Conservation (phyloP, 2,113 vertebrate species). For the Chlamydotis undulata region DNA sequence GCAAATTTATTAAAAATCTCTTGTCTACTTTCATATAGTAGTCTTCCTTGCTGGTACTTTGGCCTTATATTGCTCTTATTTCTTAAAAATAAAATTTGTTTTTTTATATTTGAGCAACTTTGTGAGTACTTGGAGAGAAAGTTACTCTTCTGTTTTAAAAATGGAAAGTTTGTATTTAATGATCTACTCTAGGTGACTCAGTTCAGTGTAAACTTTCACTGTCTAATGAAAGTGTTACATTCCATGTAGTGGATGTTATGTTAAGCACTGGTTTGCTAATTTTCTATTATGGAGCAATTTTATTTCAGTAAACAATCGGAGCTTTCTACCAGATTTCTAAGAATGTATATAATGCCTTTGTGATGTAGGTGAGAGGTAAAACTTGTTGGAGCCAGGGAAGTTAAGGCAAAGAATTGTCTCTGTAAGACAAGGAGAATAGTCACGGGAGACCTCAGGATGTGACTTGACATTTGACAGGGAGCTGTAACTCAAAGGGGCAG, state of each 20-base stretch:
- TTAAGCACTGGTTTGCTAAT: neutral
- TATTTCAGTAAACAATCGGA: neutral
- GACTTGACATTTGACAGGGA: neutral
- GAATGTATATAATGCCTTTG: conserved; percentile 28
- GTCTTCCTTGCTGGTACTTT: conserved; percentile 66
- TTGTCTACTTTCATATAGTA: conserved; percentile 26
- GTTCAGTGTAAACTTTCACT: neutral
- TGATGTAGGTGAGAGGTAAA: neutral
- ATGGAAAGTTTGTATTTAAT: neutral
- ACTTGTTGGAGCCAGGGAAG: neutral
- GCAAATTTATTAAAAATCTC: conserved; percentile 46
- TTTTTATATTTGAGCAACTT: conserved; percentile 34
- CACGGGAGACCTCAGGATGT: neutral
- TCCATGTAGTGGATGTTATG: neutral
- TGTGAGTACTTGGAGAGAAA: conserved; percentile 45
- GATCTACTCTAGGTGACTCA: neutral
- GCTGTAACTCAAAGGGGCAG: neutral
- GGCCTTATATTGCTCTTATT: conserved; percentile 61
- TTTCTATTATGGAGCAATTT: neutral
- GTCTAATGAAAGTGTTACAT: neutral
- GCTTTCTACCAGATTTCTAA: neutral
- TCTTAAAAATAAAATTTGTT: conserved; percentile 39
- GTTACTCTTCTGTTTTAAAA: neutral
- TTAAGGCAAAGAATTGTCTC: neutral
- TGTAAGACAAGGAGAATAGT: neutral